These are phyloP conservation scores for Hemibagrus guttatus DNA, from an alignment of 2,797 vertebrate genomes.

Conservation along the genomic window DNA sequence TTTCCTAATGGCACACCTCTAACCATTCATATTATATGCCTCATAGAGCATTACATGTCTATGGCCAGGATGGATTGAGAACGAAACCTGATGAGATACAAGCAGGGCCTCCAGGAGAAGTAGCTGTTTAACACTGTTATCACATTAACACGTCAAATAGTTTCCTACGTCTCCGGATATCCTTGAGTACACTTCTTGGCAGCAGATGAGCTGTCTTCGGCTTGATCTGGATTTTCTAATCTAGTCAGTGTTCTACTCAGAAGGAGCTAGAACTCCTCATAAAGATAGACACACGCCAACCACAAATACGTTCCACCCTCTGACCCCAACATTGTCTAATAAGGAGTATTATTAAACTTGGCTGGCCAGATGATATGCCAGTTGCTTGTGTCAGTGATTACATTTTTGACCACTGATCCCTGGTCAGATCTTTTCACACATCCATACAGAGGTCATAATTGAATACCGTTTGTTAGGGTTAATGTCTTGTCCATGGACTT, in stretches of 20 bases:
- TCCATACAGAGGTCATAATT: conserved; percentile 16
- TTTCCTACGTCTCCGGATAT: conserved; percentile 28
- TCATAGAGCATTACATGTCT: conserved; percentile 30
- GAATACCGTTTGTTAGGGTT: background rate
- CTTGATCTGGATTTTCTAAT: conserved; percentile 21
- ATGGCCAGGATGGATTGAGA: conserved; percentile 15
- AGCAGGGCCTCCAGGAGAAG: conserved; percentile 26
- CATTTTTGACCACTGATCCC: conserved; percentile 43
- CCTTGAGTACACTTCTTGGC: conserved; percentile 38
- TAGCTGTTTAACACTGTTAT: conserved; percentile 36
- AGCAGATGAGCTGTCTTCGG: conserved; percentile 23
- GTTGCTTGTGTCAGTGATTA: conserved; percentile 23
- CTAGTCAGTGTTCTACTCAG: conserved; percentile 20
- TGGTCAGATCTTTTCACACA: conserved; percentile 29
- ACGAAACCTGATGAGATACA: conserved; percentile 31
- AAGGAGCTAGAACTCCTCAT: conserved; percentile 25
- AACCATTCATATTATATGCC: conserved; percentile 32
- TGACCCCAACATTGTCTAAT: conserved; percentile 30
- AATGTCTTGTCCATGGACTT: background rate
- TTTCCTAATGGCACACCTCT: conserved; percentile 18
- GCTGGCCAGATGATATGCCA: conserved; percentile 31
- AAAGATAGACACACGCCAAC: background rate
- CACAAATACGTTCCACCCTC: conserved; percentile 8
- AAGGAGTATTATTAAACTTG: conserved; percentile 41
- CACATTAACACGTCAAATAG: conserved; percentile 38